phyloP scores from a whole-genome alignment of 2,113 vertebrate species.

The Corydoras maculifer region DNA sequence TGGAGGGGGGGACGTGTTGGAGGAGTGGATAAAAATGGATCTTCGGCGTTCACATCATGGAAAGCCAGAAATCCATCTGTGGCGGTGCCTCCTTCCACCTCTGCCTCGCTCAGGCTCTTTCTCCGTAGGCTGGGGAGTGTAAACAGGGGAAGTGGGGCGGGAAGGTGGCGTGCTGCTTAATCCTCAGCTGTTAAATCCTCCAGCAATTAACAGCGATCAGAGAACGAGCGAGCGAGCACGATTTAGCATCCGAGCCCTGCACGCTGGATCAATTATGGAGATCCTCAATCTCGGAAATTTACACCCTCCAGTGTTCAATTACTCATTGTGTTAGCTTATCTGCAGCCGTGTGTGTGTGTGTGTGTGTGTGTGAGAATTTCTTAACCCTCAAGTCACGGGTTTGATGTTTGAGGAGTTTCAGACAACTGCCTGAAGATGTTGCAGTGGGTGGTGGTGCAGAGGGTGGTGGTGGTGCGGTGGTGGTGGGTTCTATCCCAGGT shows the following conservation, averaged over 20 bases:
- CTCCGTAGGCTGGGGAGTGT: slow-evolving; percentile 16
- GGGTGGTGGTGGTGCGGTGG: neutral
- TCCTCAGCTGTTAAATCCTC: slow-evolving; percentile 40
- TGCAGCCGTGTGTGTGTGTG: slow-evolving; percentile 4
- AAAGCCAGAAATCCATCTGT: neutral
- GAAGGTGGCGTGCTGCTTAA: slow-evolving; percentile 35
- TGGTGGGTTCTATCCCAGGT: no score
- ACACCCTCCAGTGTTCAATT: slow-evolving; percentile 46
- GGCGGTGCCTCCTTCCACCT: neutral
- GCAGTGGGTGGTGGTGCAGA: no score
- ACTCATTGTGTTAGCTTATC: slow-evolving; percentile 16
- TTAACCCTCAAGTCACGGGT: no score
- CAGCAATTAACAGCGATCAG: slow-evolving; percentile 43
- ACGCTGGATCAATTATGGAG: slow-evolving; percentile 61
- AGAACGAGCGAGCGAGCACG: slow-evolving; percentile 17
- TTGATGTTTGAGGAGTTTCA: no score
- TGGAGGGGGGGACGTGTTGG: neutral
- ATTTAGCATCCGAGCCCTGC: slow-evolving; percentile 33
- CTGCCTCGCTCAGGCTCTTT: neutral
- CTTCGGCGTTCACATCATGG: neutral
- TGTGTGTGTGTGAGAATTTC: neutral
- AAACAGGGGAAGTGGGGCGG: slow-evolving; percentile 34
- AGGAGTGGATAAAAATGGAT: neutral
- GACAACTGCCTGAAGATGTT: no score
- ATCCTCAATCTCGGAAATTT: slow-evolving; percentile 52